These are phyloP conservation scores for Planococcus citri DNA, from an alignment of 1,140 invertebrate genomes.

Conservation along the genomic window DNA sequence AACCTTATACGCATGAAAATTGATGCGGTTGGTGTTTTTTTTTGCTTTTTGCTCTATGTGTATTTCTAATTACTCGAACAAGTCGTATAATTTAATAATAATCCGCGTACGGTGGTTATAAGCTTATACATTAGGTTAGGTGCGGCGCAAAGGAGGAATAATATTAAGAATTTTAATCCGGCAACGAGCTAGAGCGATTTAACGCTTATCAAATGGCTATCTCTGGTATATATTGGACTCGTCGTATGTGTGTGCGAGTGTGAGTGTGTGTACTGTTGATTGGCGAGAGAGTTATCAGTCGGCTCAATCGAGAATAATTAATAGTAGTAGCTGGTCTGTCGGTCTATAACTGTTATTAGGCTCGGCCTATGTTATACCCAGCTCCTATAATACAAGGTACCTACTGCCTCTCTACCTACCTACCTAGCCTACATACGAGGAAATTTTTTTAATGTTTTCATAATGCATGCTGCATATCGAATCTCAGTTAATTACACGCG, in stretches of 20 bases:
- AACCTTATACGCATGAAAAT: too few species aligned
- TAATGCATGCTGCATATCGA: neutral
- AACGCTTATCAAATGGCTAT: neutral
- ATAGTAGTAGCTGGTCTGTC: conserved; percentile 8
- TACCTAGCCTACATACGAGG: too few species aligned
- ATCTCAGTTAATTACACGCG: neutral
- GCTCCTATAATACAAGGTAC: too few species aligned
- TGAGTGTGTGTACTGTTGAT: neutral
- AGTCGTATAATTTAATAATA: conserved; percentile 1
- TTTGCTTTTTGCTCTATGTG: too few species aligned
- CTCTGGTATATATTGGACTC: too few species aligned
- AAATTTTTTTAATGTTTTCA: conserved; percentile 2
- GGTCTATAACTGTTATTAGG: conserved; percentile 1
- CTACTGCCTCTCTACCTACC: too few species aligned
- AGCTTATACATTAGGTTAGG: neutral
- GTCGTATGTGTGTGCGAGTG: neutral
- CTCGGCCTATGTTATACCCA: neutral
- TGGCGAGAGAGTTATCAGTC: conserved; percentile 10
- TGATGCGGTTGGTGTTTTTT: too few species aligned
- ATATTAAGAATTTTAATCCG: conserved; percentile 7
- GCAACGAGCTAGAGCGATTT: too few species aligned
- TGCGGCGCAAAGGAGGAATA: neutral
- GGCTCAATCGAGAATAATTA: conserved; percentile 13
- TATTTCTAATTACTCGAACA: neutral
- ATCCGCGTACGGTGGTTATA: too few species aligned